Evolutionary conservation across 2,113 vertebrate species (phyloP).

Genomic region (Lampris incognitus): DNA sequence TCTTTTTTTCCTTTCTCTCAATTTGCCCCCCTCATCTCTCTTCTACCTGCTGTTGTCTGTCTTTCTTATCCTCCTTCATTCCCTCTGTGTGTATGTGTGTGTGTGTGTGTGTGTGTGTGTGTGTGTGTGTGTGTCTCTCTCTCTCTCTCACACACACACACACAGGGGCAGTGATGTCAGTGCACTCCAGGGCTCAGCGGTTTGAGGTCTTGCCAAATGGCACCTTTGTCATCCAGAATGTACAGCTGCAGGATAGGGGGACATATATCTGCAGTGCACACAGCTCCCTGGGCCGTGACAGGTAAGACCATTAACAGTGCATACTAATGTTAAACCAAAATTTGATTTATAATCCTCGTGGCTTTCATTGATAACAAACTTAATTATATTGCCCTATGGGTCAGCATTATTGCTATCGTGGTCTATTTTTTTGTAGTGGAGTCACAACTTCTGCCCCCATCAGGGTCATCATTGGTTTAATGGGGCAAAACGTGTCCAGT

Average conservation of each 20-base stretch:
- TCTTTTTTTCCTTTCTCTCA: conserved; percentile 48
- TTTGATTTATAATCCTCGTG: conserved; percentile 11
- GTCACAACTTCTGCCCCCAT: too few relatives aligned
- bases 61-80: background rate
- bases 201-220: conserved; percentile 92
- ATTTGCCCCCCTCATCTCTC: conserved; percentile 16
- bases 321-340: conserved; percentile 31
- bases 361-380: background rate
- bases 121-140: background rate
- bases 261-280: conserved; percentile 91
- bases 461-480: too few relatives aligned
- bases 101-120: too few relatives aligned
- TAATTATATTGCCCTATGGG: conserved; percentile 1
- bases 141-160: conserved; percentile 25
- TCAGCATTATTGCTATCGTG: background rate
- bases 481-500: too few relatives aligned
- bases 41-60: background rate
- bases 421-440: background rate
- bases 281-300: conserved; percentile 86
- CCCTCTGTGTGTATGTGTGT: background rate
- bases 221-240: conserved; percentile 86
- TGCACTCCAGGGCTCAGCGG: conserved; percentile 82
- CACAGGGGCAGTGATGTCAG: conserved; percentile 87
- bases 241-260: conserved; percentile 90
- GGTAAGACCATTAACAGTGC: conserved; percentile 56